phyloP scores from a whole-genome alignment of 2,888 invertebrate genomes.

The Venusia cambrica region DNA sequence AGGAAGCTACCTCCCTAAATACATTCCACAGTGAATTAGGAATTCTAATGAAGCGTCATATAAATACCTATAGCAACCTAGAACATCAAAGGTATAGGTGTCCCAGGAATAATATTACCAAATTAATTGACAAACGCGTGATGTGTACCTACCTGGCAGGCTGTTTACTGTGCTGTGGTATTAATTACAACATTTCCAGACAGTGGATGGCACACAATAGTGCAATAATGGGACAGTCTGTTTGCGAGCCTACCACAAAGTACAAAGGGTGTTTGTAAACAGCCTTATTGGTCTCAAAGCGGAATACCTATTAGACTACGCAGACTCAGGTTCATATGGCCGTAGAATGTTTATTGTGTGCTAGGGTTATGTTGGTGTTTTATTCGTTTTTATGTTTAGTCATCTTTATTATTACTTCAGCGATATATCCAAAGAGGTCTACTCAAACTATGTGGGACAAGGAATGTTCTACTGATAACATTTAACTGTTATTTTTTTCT shows the following conservation, averaged over 20 bases:
- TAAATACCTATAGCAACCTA: not conserved
- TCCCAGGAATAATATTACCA: conserved; percentile 1
- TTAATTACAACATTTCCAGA: conserved; percentile 56
- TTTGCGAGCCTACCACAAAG: conserved; percentile 53
- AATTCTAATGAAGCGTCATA: not conserved
- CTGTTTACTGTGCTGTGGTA: conserved; percentile 26
- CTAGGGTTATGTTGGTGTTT: conserved; percentile 1
- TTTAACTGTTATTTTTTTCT: too few relatives aligned
- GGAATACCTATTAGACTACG: conserved; percentile 33
- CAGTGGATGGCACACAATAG: conserved; percentile 41
- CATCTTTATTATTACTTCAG: too few relatives aligned
- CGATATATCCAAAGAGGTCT: too few relatives aligned
- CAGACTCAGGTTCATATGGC: conserved; percentile 2
- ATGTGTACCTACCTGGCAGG: too few relatives aligned
- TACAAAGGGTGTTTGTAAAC: conserved; percentile 64
- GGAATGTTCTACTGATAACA: too few relatives aligned
- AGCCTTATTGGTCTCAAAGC: conserved; percentile 61
- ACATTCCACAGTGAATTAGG: too few relatives aligned
- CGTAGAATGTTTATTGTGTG: not conserved
- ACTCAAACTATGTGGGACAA: too few relatives aligned
- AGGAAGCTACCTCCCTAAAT: too few relatives aligned
- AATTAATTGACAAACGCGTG: conserved; percentile 1
- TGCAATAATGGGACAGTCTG: conserved; percentile 57
- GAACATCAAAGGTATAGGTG: conserved; percentile 1
- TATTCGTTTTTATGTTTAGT: too few relatives aligned